Conservation (phyloP, 2,888 invertebrate genomes). For the Sacculina carcini region DNA sequence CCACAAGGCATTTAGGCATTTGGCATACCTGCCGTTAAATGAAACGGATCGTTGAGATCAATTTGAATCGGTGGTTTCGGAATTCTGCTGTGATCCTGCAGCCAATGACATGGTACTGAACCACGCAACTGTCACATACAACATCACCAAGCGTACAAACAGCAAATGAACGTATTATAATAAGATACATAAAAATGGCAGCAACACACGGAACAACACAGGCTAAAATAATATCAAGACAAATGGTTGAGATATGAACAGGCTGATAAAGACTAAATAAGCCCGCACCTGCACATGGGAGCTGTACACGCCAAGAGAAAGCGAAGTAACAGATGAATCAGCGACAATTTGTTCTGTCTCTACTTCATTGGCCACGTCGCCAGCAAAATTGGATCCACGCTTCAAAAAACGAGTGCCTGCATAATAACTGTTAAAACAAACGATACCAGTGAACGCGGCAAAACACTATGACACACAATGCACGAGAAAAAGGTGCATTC, state of each 20-base stretch:
- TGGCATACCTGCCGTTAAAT: constrained; percentile 47
- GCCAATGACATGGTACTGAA: constrained; percentile 89
- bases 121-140: constrained; percentile 41
- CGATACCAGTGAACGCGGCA: too few species aligned
- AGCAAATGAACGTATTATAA: not conserved
- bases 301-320: constrained; percentile 41
- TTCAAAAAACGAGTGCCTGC: constrained; percentile 94
- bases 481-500: too few species aligned
- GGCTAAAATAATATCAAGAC: not conserved
- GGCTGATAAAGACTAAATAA: constrained; percentile 67
- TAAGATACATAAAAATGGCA: not conserved
- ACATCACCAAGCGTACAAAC: not conserved
- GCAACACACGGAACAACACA: not conserved
- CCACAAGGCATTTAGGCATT: too few species aligned
- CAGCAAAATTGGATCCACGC: constrained; percentile 75
- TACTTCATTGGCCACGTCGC: constrained; percentile 94
- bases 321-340: constrained; percentile 50
- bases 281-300: constrained; percentile 80
- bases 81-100: constrained; percentile 85
- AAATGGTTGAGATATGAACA: not conserved
- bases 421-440: constrained; percentile 36
- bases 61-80: constrained; percentile 87
- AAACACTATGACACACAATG: too few species aligned
- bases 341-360: constrained; percentile 90
- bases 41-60: constrained; percentile 62